Base-by-base conservation (phyloP, 2,113 vertebrate species). In the Xiphias gladius region DNA sequence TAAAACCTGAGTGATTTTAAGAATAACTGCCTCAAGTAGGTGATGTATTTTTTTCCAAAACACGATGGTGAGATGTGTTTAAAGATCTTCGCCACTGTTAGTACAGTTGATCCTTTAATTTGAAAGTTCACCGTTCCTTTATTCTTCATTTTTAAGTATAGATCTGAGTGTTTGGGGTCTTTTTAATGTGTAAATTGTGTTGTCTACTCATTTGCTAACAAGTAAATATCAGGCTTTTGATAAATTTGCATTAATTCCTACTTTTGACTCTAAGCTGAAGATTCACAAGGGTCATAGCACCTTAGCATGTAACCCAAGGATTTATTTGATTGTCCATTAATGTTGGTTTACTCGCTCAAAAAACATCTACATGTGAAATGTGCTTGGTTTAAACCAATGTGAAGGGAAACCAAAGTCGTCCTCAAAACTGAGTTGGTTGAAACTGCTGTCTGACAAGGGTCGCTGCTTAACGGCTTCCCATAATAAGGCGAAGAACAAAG, bases 401-500 rank as follows among this genome's bases (percentile, higher is more conserved):
- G 64, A 65, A 77, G 52, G 75, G 54, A 74, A 79, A 86, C 41
- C 30, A 63, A 77, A 74, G 19, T 75, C 24, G 73, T 69, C 46
- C 63, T 72, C 61, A 43, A 78, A 59, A 74, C 74, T 5, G 54
- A 67, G 66, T 48, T 39, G 72, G 73, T 75, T 80, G 43, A 86
- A 87, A 85, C 68, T 4, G 28, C 69, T 48, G 65, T 86, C 79
- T 84, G 76, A 59, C 63, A 76, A 67, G 66, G 46, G 54, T 61
- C 52, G 39, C 52, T 67, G 68, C 79, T 79, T 67, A 88, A 77
- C 35, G 62, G 79, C 76, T 81, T 91, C 80, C 79, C 80, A 79
- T 90, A 88, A 91, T 84, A 79, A 87, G 81, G 57, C 71, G 43
- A 72, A 91, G 86, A 94, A 93, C 85, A 93, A 91, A 90, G 83